Conservation (phyloP, 1,140 invertebrate species). For the Drosophila rhopaloa region DNA sequence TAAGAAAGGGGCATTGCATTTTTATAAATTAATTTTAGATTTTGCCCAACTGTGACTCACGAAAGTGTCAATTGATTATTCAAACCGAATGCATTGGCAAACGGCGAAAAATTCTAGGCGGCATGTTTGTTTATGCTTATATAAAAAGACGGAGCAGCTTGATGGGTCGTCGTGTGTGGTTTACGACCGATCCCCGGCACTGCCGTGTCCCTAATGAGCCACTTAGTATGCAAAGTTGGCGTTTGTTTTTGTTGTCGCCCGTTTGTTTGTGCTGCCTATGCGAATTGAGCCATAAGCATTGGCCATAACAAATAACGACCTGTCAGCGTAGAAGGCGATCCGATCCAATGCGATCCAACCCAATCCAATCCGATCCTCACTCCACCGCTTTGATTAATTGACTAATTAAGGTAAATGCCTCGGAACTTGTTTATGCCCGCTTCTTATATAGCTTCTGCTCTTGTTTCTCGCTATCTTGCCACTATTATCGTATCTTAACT, state of each 20-base stretch:
- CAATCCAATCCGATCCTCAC: slow-evolving; percentile 9
- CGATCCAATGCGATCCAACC: slow-evolving; percentile 8
- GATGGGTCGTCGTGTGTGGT: slow-evolving; percentile 74
- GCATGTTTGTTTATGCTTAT: slow-evolving; percentile 53
- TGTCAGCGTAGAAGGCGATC: slow-evolving; percentile 51
- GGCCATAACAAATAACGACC: slow-evolving; percentile 64
- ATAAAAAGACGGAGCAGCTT: slow-evolving; percentile 41
- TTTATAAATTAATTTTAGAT: neutral
- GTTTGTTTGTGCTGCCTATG: slow-evolving; percentile 35
- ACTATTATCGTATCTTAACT: slow-evolving; percentile 54
- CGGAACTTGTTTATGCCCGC: slow-evolving; percentile 34
- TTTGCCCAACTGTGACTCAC: slow-evolving; percentile 46
- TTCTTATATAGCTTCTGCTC: slow-evolving; percentile 45
- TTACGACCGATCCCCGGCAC: slow-evolving; percentile 37
- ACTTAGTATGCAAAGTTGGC: slow-evolving; percentile 76
- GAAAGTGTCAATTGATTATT: slow-evolving; percentile 55
- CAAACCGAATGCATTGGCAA: slow-evolving; percentile 65
- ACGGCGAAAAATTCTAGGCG: slow-evolving; percentile 54
- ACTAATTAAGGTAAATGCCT: slow-evolving; percentile 52
- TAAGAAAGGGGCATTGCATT: slow-evolving; percentile 8
- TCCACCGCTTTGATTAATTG: slow-evolving; percentile 53
- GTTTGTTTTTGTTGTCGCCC: slow-evolving; percentile 51
- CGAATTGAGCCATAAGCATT: slow-evolving; percentile 67
- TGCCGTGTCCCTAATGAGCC: slow-evolving; percentile 72
- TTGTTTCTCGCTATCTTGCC: slow-evolving; percentile 23